Base-by-base conservation (phyloP, 2,888 invertebrate species). In the Chrysomela aeneicollis region DNA sequence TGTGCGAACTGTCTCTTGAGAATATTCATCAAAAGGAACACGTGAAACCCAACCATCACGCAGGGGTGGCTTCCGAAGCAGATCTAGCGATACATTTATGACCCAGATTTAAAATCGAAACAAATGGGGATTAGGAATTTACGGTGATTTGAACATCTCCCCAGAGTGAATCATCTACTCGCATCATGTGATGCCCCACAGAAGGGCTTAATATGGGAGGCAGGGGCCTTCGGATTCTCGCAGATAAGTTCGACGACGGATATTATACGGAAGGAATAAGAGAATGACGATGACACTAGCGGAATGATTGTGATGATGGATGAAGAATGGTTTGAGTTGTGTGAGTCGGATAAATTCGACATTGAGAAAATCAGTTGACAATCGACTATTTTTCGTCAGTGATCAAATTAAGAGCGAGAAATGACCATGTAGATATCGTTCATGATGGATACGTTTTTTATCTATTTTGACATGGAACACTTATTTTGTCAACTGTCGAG, bases 21-120 rank as follows among this genome's bases (percentile, higher is more conserved):
- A 57, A 57, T 57, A 57, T 57, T 57, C 46, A 57, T 57, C 22
- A 57, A 49, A 57, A 57, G 57, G 46, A 57, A 57, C 65, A 65
- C 55, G 68, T 63, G 62, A 62, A 19, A 42, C 64, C 63, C 26
- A 52, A 47, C 61, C 52, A 61, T 35, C 53, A 59, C 32, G 54
- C 50, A 50, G 66, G 46, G 60, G 64, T 51, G 58, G 52, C 37
- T 62, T 51, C 59, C 47, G 21, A 17, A 52, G 30, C 54, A 59
- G 53, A 65, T 66, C 57, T 53, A 53, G 49, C 57, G 72, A 74
- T 73, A 69, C 70, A 68, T 73, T 72, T 76, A 76, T 80, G 81
- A 81, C 80, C 81, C 78, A 81, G 79, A 81, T 81, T 81, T 80
- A 79, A 80, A 81, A 81, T 79, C 78, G 81, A 80, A 81, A 81